Conservation (phyloP, 2,888 invertebrate species). For the Ceriagrion tenellum region DNA sequence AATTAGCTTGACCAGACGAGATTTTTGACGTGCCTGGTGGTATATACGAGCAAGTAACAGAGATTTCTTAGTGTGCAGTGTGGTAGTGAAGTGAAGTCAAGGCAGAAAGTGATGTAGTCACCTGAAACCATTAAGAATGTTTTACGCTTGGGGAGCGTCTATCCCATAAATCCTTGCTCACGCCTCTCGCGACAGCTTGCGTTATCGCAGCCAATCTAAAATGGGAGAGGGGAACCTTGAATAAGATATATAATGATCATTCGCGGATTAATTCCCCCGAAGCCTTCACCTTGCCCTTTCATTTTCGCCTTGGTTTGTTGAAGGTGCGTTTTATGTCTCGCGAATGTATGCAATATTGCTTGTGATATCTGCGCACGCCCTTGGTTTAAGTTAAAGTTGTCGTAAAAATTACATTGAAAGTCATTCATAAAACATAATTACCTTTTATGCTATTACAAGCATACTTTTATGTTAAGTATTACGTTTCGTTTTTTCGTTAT, state of each 20-base stretch:
- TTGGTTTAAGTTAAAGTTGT: too few relatives aligned
- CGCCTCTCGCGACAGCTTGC: neutral
- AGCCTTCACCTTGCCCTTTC: slow-evolving; percentile 18
- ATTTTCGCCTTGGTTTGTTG: neutral
- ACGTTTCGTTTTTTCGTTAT: too few relatives aligned
- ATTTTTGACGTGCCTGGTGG: neutral
- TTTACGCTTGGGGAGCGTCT: neutral
- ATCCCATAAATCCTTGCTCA: neutral
- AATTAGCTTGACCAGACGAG: too few relatives aligned
- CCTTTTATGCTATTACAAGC: too few relatives aligned
- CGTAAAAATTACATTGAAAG: too few relatives aligned
- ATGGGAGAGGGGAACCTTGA: neutral
- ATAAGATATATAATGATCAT: slow-evolving; percentile 5
- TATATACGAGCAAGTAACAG: neutral
- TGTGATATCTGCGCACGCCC: too few relatives aligned
- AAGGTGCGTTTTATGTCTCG: neutral
- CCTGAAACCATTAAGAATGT: neutral
- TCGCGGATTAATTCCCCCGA: neutral
- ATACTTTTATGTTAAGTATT: too few relatives aligned
- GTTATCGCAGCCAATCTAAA: neutral
- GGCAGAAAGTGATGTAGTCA: too few relatives aligned
- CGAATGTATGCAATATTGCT: neutral
- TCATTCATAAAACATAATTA: too few relatives aligned
- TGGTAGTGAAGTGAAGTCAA: too few relatives aligned
- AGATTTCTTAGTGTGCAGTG: too few relatives aligned